phyloP scores from a whole-genome alignment of 2,113 vertebrate species.

The Elachura formosa region DNA sequence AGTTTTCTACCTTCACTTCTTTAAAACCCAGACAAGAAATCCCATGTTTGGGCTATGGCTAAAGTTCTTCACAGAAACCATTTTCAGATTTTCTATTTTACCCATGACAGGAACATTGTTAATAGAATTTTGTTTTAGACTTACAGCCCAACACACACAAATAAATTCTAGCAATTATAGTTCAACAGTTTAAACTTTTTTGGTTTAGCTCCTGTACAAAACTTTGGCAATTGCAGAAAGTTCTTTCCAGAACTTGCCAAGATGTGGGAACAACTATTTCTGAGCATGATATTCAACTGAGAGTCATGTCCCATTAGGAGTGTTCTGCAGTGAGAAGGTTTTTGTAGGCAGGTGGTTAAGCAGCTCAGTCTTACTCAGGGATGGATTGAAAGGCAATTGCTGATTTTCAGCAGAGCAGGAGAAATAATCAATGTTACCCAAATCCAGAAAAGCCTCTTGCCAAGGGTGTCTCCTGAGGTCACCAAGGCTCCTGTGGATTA shows the following conservation, averaged over 20 bases:
- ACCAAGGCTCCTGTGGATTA: slow-evolving; percentile 28
- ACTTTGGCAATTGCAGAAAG: background rate
- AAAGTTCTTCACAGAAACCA: background rate
- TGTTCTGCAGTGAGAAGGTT: background rate
- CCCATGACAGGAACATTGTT: background rate
- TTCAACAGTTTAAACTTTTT: background rate
- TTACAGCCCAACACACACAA: background rate
- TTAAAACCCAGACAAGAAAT: background rate
- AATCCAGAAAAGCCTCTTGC: slow-evolving; percentile 30
- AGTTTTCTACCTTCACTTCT: background rate
- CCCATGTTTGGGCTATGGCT: background rate
- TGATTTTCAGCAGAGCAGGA: background rate
- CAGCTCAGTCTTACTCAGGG: background rate
- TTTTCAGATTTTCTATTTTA: background rate
- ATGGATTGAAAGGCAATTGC: background rate
- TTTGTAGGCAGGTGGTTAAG: background rate
- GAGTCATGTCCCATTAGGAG: background rate
- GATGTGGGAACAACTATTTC: background rate
- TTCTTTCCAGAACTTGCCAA: background rate
- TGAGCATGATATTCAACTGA: background rate
- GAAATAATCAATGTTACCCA: background rate
- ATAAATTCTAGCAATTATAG: background rate
- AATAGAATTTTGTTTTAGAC: background rate
- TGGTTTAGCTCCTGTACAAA: background rate
- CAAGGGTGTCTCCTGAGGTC: slow-evolving; percentile 17